phyloP scores from a whole-genome alignment of 2,888 invertebrate species.

The Diaprepes abbreviatus region DNA sequence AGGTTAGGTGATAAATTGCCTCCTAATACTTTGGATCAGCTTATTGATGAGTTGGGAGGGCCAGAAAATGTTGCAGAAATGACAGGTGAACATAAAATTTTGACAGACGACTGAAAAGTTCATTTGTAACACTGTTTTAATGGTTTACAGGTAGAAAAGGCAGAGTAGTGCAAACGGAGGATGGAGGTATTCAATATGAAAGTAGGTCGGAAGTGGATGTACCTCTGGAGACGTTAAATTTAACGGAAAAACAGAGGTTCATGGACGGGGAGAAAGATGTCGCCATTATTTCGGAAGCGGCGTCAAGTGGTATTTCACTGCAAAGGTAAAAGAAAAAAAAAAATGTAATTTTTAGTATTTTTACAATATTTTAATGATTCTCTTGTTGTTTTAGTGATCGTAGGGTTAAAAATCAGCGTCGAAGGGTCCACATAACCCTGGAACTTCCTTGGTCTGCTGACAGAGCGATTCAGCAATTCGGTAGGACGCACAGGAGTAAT shows the following conservation, averaged over 20 bases:
- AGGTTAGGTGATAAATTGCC: slow-evolving; percentile 85
- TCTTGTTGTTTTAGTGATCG: slow-evolving; percentile 84
- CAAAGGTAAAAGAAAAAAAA: no score
- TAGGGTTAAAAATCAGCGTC: slow-evolving; percentile 91
- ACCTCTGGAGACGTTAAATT: slow-evolving; percentile 95
- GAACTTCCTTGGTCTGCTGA: slow-evolving; percentile 99
- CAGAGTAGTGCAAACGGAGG: slow-evolving; percentile 91
- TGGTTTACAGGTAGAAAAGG: slow-evolving; percentile 55
- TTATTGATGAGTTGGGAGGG: slow-evolving; percentile 98
- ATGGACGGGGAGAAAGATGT: slow-evolving; percentile 99
- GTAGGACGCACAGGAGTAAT: slow-evolving; percentile 70
- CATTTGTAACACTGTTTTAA: neutral
- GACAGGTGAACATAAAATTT: slow-evolving; percentile 78
- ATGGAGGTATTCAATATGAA: slow-evolving; percentile 96
- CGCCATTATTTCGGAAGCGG: slow-evolving; percentile 99
- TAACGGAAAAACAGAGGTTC: slow-evolving; percentile 89
- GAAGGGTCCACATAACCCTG: slow-evolving; percentile 97
- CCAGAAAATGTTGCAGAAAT: slow-evolving; percentile 99
- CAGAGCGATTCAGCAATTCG: slow-evolving; percentile 98
- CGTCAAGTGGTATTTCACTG: slow-evolving; percentile 83
- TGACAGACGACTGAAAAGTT: no score
- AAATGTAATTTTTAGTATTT: no score
- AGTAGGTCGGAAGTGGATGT: slow-evolving; percentile 95
- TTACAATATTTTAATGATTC: slow-evolving; percentile 77
- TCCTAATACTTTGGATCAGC: slow-evolving; percentile 97